These are phyloP conservation scores for Fulmarus glacialis DNA, from an alignment of 2,113 vertebrate genomes.

Conservation along the genomic window DNA sequence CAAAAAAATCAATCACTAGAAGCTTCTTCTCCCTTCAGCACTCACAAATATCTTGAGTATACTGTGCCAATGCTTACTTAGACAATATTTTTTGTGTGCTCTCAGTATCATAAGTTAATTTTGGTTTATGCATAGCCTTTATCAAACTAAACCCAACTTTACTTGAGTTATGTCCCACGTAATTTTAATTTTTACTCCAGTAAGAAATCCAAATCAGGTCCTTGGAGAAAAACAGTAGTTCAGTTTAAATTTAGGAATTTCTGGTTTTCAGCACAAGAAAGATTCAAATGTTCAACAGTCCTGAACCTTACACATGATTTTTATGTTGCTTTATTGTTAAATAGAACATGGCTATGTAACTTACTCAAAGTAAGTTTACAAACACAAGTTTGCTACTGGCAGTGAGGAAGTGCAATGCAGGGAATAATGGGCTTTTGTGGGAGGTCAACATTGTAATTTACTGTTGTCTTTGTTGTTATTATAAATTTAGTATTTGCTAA, in stretches of 20 bases:
- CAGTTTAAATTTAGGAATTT: background rate
- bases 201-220: background rate
- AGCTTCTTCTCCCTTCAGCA: background rate
- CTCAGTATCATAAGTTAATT: fast-evolving
- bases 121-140: background rate
- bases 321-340: background rate
- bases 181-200: background rate
- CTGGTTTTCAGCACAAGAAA: background rate
- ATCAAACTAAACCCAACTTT: background rate
- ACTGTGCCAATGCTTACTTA: background rate
- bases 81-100: background rate
- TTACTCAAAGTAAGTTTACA: background rate
- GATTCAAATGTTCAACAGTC: background rate
- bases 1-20: background rate
- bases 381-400: background rate
- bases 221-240: background rate
- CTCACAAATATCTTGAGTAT: background rate
- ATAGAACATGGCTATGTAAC: background rate
- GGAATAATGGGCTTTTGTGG: background rate
- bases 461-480: background rate
- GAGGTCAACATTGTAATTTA: background rate
- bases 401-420: background rate
- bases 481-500: background rate
- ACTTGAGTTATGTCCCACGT: background rate
- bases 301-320: background rate